phyloP scores from a whole-genome alignment of 2,113 vertebrate species.

The Uria lomvia region DNA sequence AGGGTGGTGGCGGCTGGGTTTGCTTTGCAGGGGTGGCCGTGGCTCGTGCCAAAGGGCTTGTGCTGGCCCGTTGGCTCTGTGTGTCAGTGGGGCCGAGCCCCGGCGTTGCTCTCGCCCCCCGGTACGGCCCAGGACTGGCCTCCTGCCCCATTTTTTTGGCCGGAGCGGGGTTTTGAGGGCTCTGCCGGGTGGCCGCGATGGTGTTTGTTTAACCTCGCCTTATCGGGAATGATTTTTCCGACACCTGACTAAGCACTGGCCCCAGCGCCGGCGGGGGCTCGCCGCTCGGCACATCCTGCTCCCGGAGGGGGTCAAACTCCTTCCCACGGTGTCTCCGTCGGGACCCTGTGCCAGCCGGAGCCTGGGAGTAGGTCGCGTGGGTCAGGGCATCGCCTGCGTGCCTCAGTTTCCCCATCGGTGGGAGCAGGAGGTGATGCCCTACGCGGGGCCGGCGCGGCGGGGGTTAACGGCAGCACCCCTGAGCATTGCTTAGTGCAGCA shows the following conservation, averaged over 20 bases:
- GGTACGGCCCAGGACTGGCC: background rate
- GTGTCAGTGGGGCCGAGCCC: background rate
- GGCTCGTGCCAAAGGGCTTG: background rate
- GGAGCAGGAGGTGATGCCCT: background rate
- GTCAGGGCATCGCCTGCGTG: rapidly evolving
- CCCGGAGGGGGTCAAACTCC: background rate
- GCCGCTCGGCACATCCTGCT: background rate
- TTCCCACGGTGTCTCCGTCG: rapidly evolving
- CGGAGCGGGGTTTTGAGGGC: rapidly evolving
- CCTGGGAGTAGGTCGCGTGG: background rate
- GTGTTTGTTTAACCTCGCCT: background rate
- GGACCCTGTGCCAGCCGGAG: background rate
- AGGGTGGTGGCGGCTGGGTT: background rate
- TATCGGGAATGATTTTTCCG: background rate
- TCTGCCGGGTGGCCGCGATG: background rate
- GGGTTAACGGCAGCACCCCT: background rate
- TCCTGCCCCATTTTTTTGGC: background rate
- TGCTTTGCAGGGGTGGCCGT: background rate
- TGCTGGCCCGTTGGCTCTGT: rapidly evolving
- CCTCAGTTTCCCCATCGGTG: background rate
- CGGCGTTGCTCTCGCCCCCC: background rate
- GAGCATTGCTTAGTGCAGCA: background rate
- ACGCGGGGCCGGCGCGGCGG: rapidly evolving
- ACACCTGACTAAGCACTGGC: background rate
- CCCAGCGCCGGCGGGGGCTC: background rate